phyloP scores from a whole-genome alignment of 2,888 invertebrate species.

The Sinelater perroti region DNA sequence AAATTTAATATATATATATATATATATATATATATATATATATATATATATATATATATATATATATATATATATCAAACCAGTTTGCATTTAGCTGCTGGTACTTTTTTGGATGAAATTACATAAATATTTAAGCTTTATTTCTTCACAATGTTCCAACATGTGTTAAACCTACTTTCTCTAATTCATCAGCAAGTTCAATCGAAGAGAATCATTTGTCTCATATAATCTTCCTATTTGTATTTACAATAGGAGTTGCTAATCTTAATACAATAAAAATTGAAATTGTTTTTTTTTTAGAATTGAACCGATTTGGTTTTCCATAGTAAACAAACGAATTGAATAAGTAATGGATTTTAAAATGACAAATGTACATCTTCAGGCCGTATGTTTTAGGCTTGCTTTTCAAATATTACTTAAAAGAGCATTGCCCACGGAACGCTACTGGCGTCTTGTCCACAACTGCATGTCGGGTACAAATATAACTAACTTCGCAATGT shows the following conservation, averaged over 20 bases:
- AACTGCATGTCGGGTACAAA: too few relatives aligned
- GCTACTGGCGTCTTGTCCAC: too few relatives aligned
- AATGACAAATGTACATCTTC: neutral
- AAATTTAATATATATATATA: too few relatives aligned
- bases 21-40: too few relatives aligned
- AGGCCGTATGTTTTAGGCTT: neutral
- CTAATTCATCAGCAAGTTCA: conserved; percentile 1
- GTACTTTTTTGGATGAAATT: conserved; percentile 32
- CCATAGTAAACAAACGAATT: conserved; percentile 2
- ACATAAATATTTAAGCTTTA: conserved; percentile 41
- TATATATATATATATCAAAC: too few relatives aligned
- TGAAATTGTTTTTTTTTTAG: neutral
- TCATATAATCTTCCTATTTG: conserved; percentile 1
- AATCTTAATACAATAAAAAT: neutral
- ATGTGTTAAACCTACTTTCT: conserved; percentile 24
- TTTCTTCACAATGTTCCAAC: conserved; percentile 29
- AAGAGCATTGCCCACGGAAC: too few relatives aligned
- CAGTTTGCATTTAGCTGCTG: conserved; percentile 26
- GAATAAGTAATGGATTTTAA: neutral
- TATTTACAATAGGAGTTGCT: neutral
- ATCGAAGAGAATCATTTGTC: conserved; percentile 12
- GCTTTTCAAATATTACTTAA: too few relatives aligned
- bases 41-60: too few relatives aligned
- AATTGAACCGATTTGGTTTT: neutral
- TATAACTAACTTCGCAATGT: too few relatives aligned